phyloP scores from a whole-genome alignment of 2,888 invertebrate genomes.

The Acronicta leporina region DNA sequence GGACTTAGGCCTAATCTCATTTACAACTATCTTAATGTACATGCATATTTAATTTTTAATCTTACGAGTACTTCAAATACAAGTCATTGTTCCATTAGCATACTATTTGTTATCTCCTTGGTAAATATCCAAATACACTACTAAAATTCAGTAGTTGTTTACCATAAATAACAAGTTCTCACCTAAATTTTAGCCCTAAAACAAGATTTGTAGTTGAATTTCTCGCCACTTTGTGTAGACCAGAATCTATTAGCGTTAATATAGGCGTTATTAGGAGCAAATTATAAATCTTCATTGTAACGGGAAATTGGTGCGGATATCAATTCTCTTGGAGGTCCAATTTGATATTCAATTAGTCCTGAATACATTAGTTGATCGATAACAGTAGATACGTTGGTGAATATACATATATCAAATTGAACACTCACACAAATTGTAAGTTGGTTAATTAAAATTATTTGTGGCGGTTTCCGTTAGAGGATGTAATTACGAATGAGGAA shows the following conservation, averaged over 20 bases:
- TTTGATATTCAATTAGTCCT: slow-evolving; percentile 56
- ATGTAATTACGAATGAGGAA: slow-evolving; percentile 2
- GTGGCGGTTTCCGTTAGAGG: slow-evolving; percentile 13
- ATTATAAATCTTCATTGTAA: slow-evolving; percentile 47
- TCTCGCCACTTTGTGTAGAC: slow-evolving; percentile 24
- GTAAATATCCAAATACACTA: not conserved
- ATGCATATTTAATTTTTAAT: too few relatives aligned
- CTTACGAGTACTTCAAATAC: too few relatives aligned
- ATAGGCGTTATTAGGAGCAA: slow-evolving; percentile 32
- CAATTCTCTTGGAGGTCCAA: slow-evolving; percentile 37
- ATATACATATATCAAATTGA: slow-evolving; percentile 48
- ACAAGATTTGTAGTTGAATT: slow-evolving; percentile 17
- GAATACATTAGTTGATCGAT: slow-evolving; percentile 50
- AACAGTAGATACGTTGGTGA: slow-evolving; percentile 38
- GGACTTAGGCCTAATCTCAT: too few relatives aligned
- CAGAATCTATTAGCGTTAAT: slow-evolving; percentile 37
- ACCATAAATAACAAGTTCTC: slow-evolving; percentile 12
- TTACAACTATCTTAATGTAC: too few relatives aligned
- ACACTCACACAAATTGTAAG: slow-evolving; percentile 29
- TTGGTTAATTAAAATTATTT: slow-evolving; percentile 29
- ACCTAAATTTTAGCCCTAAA: slow-evolving; percentile 21
- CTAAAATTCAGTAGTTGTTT: not conserved
- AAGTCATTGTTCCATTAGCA: too few relatives aligned
- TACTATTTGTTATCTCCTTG: too few relatives aligned
- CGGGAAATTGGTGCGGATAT: slow-evolving; percentile 38